Base-by-base conservation (phyloP, 1,140 invertebrate species). In the Drepana arcuata region DNA sequence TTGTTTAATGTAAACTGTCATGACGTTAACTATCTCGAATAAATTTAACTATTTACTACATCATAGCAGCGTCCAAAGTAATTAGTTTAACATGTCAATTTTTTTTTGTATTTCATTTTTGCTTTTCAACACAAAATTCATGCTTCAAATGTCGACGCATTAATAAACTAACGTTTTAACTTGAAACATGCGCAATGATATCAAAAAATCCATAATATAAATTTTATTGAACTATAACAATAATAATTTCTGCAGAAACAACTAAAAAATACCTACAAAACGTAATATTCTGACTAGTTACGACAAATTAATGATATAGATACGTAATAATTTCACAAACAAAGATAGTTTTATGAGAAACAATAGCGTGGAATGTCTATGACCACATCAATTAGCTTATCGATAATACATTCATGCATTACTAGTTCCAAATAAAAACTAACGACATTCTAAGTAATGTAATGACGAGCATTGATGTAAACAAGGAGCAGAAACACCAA, bases 401-500 rank as follows among this genome's bases (percentile, higher is more conserved):
- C 34, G 21, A 16, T 35, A 46, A 16, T 38, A 12, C 40, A 50
- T 34, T 39, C 67, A 67, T 64, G 57, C 55, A 62, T 60, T 45
- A 59, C 38, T 59, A 63, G 50, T 58, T 62, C 48, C 12, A 39
- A 53, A 41, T 43, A 60, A 65, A 58, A 41, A 41, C 40, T 52
- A 65, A 55, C 29, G 48, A 42, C 42, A 27, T 60, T 63, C 59
- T 70, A 68, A 38, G 54, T 57, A 72, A 48, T 41, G 53, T 47
- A 47, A 52, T 61, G 42, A 58, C 41, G 48, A 41, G 56, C 46
- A 61, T 38, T 46, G 63, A 68, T 36, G 67, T 79, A 78, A 82
- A 82, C 72, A 82, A 66, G 57, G 74, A 79, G 61, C 61, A 61
- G 71, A 75, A 73, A 75, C 70, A 74, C 49, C 56, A 65, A 63